Evolutionary conservation across 2,888 invertebrate species (phyloP).

Genomic region (Andrena marginata): DNA sequence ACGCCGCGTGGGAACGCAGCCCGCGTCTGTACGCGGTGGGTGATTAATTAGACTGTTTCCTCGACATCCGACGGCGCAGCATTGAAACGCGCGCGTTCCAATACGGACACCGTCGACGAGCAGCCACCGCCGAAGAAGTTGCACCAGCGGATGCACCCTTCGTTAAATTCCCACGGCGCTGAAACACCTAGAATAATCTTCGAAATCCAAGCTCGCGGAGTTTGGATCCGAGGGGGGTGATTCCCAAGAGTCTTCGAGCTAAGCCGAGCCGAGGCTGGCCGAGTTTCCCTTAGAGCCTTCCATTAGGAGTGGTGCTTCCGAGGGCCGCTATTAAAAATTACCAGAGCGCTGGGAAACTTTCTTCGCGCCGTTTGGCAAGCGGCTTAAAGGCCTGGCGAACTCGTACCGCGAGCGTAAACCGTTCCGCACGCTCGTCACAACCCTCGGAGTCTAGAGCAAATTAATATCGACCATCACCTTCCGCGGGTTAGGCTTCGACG

Average conservation of each 20-base stretch:
- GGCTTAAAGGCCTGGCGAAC: neutral
- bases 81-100: neutral
- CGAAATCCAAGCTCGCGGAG: neutral
- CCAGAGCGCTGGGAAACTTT: slow-evolving; percentile 26
- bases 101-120: neutral
- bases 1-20: neutral
- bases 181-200: neutral
- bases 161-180: neutral
- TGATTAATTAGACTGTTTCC: slow-evolving; percentile 11
- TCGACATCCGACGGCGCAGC: neutral
- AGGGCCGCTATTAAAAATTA: slow-evolving; percentile 40
- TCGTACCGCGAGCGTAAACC: neutral
- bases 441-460: neutral
- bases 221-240: neutral
- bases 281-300: slow-evolving; percentile 10
- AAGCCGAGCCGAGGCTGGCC: neutral
- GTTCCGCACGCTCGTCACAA: neutral
- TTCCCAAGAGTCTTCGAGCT: neutral
- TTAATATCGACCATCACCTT: slow-evolving; percentile 33
- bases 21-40: neutral
- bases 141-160: neutral
- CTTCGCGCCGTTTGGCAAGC: neutral
- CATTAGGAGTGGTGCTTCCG: slow-evolving; percentile 23
- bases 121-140: neutral
- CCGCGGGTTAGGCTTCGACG: neutral